Evolutionary conservation across 1,140 invertebrate genomes (phyloP).

Genomic region (Pemphigus obesinymphae): DNA sequence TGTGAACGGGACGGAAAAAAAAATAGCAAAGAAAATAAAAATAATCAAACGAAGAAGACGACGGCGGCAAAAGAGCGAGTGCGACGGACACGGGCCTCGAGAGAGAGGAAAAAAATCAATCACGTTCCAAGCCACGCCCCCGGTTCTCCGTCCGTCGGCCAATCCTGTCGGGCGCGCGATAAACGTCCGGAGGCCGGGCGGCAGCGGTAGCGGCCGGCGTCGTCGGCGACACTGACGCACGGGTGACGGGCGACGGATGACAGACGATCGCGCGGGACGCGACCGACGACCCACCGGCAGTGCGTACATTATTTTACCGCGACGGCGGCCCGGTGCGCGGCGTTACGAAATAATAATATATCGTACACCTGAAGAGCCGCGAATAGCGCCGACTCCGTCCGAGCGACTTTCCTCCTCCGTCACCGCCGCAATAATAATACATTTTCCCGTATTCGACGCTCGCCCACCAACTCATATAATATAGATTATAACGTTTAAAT

Average conservation of each 20-base stretch:
- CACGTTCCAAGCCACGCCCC: conserved; percentile 41
- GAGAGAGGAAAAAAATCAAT: conserved; percentile 43
- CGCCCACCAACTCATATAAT: too few relatives aligned
- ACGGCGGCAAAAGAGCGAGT: background rate
- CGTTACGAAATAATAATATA: too few relatives aligned
- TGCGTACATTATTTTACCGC: too few relatives aligned
- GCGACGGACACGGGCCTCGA: background rate
- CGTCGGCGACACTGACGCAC: background rate
- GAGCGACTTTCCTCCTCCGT: too few relatives aligned
- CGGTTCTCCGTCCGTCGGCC: conserved; percentile 20
- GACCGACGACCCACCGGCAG: background rate
- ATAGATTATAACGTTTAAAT: too few relatives aligned
- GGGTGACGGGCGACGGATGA: background rate
- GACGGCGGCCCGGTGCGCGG: background rate
- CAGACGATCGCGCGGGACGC: background rate
- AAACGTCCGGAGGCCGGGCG: conserved; percentile 25
- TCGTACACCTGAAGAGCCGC: too few relatives aligned
- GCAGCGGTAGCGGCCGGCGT: background rate
- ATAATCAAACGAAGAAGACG: background rate
- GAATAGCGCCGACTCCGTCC: too few relatives aligned
- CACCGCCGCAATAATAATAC: too few relatives aligned
- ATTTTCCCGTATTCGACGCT: too few relatives aligned
- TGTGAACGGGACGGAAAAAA: background rate
- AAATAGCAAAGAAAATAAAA: background rate
- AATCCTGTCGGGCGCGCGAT: conserved; percentile 27